Evolutionary conservation across 2,113 vertebrate species (phyloP).

Genomic region (Variabilichromis moorii): DNA sequence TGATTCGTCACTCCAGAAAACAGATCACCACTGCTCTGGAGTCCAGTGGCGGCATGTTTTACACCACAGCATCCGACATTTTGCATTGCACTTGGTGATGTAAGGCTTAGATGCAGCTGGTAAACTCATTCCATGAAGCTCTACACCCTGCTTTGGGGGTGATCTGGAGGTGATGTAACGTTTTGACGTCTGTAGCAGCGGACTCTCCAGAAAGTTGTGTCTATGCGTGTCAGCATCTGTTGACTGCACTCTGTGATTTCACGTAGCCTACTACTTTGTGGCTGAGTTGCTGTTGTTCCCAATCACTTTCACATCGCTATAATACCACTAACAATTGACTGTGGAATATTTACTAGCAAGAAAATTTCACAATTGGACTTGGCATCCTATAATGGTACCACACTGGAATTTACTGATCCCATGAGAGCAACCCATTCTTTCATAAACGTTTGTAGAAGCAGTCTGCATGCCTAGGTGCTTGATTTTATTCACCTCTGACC

Average conservation of each 20-base stretch:
- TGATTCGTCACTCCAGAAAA: background rate
- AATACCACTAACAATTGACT: background rate
- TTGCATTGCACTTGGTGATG: background rate
- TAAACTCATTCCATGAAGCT: background rate
- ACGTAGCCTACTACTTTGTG: background rate
- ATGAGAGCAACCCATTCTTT: background rate
- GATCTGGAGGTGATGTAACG: background rate
- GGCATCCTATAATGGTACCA: background rate
- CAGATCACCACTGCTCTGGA: background rate
- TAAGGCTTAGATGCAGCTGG: background rate
- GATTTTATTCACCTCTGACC: background rate
- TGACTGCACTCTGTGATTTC: background rate
- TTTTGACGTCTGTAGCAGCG: background rate
- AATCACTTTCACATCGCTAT: background rate
- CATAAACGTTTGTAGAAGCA: background rate
- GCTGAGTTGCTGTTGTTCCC: background rate
- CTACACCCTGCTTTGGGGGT: background rate
- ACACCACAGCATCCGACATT: background rate
- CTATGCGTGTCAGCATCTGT: background rate
- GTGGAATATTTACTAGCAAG: background rate
- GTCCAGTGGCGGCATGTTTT: background rate
- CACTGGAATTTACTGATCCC: background rate
- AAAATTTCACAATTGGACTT: background rate
- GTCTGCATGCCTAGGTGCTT: background rate
- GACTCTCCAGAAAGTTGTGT: background rate